phyloP scores from a whole-genome alignment of 2,888 invertebrate species.

The Athripsodes cinereus region DNA sequence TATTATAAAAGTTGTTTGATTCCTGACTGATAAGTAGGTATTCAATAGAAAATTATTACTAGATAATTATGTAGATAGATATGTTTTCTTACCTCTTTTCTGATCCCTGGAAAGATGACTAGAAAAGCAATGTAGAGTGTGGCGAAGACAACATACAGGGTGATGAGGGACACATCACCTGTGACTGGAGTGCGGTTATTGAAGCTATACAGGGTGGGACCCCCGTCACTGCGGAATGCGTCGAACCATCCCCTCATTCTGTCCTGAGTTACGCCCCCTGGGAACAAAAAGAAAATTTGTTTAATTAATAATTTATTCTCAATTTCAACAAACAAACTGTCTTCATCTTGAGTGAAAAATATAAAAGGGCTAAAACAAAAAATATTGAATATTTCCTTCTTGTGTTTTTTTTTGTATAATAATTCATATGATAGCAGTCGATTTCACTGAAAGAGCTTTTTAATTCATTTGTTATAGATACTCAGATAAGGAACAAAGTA shows the following conservation, averaged over 20 bases:
- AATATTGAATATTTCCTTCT: too few species aligned
- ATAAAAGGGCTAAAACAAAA: too few species aligned
- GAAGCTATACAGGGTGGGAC: conserved; percentile 92
- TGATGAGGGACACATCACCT: conserved; percentile 84
- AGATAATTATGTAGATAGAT: too few species aligned
- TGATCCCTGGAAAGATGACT: conserved; percentile 91
- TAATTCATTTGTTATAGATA: too few species aligned
- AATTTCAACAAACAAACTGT: too few species aligned
- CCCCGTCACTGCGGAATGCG: conserved; percentile 94
- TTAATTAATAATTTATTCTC: not conserved
- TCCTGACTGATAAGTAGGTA: not conserved
- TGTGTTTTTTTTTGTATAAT: too few species aligned
- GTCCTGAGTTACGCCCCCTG: conserved; percentile 6
- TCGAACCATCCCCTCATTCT: conserved; percentile 93
- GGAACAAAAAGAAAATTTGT: not conserved
- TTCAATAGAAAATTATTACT: not conserved
- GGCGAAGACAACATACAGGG: conserved; percentile 79
- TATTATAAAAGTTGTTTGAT: not conserved
- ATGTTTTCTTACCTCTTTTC: conserved; percentile 69
- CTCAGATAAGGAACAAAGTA: too few species aligned
- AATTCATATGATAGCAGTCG: too few species aligned
- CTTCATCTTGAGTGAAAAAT: too few species aligned
- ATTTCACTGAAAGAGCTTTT: too few species aligned
- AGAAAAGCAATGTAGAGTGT: conserved; percentile 92
- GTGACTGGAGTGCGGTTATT: conserved; percentile 93